Percentiles rank a stretch among this genome's conserved stretches.
Evolutionary conservation across 2,797 vertebrate genomes (phyloP).

Genomic region (Dicrostonyx torquatus): DNA sequence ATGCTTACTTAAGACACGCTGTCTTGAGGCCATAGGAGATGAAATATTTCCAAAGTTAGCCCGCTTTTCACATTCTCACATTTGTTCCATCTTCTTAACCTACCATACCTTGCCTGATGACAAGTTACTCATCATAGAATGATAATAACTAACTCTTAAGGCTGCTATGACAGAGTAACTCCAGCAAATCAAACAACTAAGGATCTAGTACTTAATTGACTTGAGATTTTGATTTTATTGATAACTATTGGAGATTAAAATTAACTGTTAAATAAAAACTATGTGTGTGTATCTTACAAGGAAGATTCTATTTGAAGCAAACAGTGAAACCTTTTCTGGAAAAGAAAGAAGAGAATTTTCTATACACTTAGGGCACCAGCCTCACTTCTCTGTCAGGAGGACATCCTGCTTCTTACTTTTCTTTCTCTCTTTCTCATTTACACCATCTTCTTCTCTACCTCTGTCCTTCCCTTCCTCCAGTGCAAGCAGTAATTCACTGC

Average conservation of each 20-base stretch:
- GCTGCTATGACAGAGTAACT: background rate
- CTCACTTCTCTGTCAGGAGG: background rate
- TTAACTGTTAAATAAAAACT: background rate
- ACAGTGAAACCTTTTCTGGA: background rate
- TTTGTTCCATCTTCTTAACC: background rate
- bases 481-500: background rate
- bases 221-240: constrained; percentile 35
- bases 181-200: background rate
- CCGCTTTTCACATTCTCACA: background rate
- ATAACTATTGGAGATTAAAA: background rate
- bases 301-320: background rate
- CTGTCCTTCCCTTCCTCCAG: background rate
- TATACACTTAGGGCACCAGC: background rate
- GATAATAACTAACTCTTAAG: background rate
- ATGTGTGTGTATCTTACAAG: background rate
- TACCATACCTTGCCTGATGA: background rate
- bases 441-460: no score
- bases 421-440: background rate
- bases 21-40: background rate
- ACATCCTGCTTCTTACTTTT: background rate
- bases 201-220: background rate
- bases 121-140: constrained; percentile 8
- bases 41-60: background rate
- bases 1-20: background rate
- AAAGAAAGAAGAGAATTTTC: background rate